These are phyloP conservation scores for Leptosomus discolor DNA, from an alignment of 2,113 vertebrate species.

Conservation along the genomic window DNA sequence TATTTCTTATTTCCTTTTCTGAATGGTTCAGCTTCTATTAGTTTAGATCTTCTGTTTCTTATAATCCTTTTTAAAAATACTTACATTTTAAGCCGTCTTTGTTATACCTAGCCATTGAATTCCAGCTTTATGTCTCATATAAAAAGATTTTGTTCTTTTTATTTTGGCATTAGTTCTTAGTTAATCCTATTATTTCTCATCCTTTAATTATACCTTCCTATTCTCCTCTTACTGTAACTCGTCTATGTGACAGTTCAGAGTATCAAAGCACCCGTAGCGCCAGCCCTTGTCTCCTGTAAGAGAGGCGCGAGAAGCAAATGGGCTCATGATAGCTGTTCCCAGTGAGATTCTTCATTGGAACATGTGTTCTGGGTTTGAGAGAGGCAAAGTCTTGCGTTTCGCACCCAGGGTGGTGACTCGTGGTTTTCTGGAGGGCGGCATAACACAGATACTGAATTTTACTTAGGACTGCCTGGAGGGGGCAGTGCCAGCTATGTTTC, in stretches of 20 bases:
- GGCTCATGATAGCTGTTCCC: background rate
- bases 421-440: background rate
- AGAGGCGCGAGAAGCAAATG: background rate
- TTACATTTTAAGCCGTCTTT: background rate
- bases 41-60: background rate
- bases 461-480: background rate
- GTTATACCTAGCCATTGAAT: background rate
- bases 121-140: background rate
- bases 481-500: background rate
- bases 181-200: background rate
- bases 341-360: background rate
- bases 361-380: background rate
- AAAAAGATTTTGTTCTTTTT: background rate
- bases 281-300: background rate
- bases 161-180: background rate
- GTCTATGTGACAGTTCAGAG: background rate
- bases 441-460: rapidly evolving
- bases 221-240: background rate
- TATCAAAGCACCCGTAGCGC: rapidly evolving
- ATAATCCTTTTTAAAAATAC: background rate
- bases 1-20: background rate
- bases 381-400: background rate
- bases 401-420: rapidly evolving
- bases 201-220: background rate
- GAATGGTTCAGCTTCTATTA: background rate